Evolutionary conservation across 2,888 invertebrate species (phyloP), one percentile per base, ranked within the genome.

Genomic region (Pterostichus madidus): DNA sequence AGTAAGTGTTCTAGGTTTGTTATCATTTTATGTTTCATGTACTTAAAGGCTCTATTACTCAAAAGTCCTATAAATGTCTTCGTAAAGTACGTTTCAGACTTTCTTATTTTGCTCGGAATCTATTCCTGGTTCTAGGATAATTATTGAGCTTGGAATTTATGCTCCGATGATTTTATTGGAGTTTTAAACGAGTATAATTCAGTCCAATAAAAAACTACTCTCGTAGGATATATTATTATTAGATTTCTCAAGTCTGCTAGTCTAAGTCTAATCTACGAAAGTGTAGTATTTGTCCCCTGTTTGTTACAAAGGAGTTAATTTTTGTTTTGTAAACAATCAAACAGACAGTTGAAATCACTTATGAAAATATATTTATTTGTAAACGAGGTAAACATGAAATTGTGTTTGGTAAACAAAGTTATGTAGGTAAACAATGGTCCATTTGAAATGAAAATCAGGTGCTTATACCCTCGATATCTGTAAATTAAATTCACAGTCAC

Each of bases 381-480:
- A 24, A 24, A 24, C 24, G 15, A 56, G 53, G 53, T 56, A 56
- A 56, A 17, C 24, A 17, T 17, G 53, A 56, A 56, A 56, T 56
- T 13, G 15, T 56, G 17, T 15, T 59, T 59, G 10, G 59, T 31
- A 59, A 59, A 35, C 64, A 35, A 64, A 64, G 35, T 64, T 64
- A 31, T 11, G 10, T 32, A 5, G 31, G 64, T 35, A 64, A 64
- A 64, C 64, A 64, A 35, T 59, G 17, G 10, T 64, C 64, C 64
- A 64, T 64, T 64, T 64, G 35, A 64, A 64, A 64, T 64, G 64
- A 64, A 64, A 64, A 35, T 64, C 64, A 64, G 64, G 64, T 64
- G 64, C 59, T 59, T 8, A 24, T 59, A 31, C 59, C 31, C 31
- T 59, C 35, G 68, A 68, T 68, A 39, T 68, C 68, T 39, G 68